phyloP scores from a whole-genome alignment of 2,888 invertebrate species.

The Gymnocheta viridis region DNA sequence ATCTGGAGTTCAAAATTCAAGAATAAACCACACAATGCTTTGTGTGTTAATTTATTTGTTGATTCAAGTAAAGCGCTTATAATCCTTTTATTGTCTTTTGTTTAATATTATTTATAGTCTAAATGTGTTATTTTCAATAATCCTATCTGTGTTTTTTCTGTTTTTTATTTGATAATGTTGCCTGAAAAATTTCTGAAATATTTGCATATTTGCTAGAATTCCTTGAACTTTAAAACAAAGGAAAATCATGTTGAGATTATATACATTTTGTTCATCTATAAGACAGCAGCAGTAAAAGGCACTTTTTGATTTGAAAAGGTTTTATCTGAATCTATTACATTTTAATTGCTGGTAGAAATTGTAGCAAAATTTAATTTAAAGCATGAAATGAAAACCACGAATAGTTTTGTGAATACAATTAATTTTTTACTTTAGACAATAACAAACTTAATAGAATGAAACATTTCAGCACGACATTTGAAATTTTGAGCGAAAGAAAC shows the following conservation, averaged over 20 bases:
- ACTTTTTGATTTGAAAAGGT: not conserved
- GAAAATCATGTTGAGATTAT: slow-evolving; percentile 31
- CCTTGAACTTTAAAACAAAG: slow-evolving; percentile 61
- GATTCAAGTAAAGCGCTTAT: not conserved
- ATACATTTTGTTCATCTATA: not conserved
- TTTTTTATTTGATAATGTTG: not conserved
- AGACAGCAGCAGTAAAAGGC: not conserved
- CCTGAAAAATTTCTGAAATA: slow-evolving; percentile 32
- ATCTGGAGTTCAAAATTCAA: not conserved
- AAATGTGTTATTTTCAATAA: slow-evolving; percentile 50
- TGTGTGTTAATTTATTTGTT: not conserved
- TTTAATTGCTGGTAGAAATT: too few relatives aligned
- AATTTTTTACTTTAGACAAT: too few relatives aligned
- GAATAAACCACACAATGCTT: too few relatives aligned
- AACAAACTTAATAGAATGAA: too few relatives aligned
- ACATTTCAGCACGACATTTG: too few relatives aligned
- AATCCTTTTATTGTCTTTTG: slow-evolving; percentile 40
- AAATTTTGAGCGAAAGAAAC: too few relatives aligned
- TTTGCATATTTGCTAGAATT: slow-evolving; percentile 50
- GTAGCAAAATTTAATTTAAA: too few relatives aligned
- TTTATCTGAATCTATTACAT: too few relatives aligned
- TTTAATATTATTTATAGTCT: slow-evolving; percentile 38
- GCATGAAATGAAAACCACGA: too few relatives aligned
- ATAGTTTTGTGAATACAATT: too few relatives aligned
- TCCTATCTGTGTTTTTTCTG: slow-evolving; percentile 21